Conservation (phyloP, 2,888 invertebrate species). For the Caenorhabditis sulstoni region DNA sequence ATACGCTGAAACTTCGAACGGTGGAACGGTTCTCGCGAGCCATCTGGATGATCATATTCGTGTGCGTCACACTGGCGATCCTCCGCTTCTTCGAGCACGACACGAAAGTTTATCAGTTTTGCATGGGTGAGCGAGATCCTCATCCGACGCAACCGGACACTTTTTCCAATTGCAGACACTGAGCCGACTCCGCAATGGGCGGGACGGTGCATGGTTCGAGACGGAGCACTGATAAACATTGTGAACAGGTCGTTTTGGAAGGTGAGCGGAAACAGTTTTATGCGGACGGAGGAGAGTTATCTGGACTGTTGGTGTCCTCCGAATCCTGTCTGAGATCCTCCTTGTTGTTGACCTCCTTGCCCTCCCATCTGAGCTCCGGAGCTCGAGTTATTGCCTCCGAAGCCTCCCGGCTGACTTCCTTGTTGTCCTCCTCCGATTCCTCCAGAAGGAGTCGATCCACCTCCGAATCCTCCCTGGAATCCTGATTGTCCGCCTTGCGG, state of each 20-base stretch:
- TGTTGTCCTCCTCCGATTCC: conserved; percentile 13
- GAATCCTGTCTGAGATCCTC: conserved; percentile 27
- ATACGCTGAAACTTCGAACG: conserved; percentile 78
- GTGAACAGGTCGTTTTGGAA: conserved; percentile 79
- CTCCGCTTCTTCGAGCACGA: conserved; percentile 79
- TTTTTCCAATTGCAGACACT: conserved; percentile 70
- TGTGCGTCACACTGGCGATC: conserved; percentile 75
- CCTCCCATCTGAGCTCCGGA: conserved; percentile 21
- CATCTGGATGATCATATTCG: conserved; percentile 79
- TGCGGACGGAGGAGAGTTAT: neutral
- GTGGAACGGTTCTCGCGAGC: conserved; percentile 79
- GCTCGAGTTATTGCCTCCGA: conserved; percentile 18
- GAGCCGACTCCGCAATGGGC: conserved; percentile 80
- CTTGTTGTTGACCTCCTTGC: no score
- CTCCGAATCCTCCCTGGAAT: conserved; percentile 12
- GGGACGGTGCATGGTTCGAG: conserved; percentile 77
- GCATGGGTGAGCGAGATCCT: conserved; percentile 78
- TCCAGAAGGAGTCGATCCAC: conserved; percentile 12
- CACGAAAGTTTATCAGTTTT: conserved; percentile 78
- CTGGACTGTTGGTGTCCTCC: conserved; percentile 26
- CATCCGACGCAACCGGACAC: no score
- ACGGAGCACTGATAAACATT: conserved; percentile 77
- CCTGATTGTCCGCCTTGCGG: conserved; percentile 18
- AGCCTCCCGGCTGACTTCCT: conserved; percentile 4
- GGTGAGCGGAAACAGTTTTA: conserved; percentile 50